A percentile compares a stretch with the other conserved stretches of the same genome.
Evolutionary conservation across 2,113 vertebrate genomes (phyloP).

Genomic region (Cebus imitator): DNA sequence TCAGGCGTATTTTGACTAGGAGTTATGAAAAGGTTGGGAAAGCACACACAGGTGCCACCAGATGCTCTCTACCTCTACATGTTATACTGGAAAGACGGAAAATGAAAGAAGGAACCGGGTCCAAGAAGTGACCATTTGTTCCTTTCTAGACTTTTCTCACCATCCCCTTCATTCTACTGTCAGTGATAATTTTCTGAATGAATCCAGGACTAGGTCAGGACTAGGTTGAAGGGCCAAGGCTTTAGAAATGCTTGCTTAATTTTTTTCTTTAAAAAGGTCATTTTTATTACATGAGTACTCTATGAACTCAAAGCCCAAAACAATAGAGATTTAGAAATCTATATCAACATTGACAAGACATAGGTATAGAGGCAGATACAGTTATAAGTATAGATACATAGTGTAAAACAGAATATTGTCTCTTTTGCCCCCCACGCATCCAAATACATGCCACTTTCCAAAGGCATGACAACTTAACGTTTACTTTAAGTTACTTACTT

Average conservation of each 20-base stretch:
- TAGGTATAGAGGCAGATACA: not conserved
- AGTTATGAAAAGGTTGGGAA: not conserved
- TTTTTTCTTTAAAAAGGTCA: not conserved
- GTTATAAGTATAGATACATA: not conserved
- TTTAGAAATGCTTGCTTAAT: not conserved
- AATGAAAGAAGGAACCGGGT: not conserved
- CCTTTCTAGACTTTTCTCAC: not conserved
- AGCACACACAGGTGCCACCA: not conserved
- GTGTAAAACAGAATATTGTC: not conserved
- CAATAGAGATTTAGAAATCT: not conserved
- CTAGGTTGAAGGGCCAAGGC: not conserved
- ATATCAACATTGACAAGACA: not conserved
- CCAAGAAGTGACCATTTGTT: not conserved
- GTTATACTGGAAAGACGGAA: not conserved
- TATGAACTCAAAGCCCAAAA: not conserved
- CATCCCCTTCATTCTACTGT: not conserved
- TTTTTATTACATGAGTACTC: not conserved
- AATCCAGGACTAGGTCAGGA: not conserved
- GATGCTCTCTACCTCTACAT: not conserved
- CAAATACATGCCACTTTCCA: not conserved
- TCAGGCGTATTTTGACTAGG: not conserved
- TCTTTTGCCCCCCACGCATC: not conserved
- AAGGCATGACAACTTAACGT: not conserved
- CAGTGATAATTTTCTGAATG: not conserved
- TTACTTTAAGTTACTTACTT: not conserved